Evolutionary conservation across 1,140 invertebrate species (phyloP), one percentile per base, ranked within the genome.

Genomic region (Drosophila takahashii): DNA sequence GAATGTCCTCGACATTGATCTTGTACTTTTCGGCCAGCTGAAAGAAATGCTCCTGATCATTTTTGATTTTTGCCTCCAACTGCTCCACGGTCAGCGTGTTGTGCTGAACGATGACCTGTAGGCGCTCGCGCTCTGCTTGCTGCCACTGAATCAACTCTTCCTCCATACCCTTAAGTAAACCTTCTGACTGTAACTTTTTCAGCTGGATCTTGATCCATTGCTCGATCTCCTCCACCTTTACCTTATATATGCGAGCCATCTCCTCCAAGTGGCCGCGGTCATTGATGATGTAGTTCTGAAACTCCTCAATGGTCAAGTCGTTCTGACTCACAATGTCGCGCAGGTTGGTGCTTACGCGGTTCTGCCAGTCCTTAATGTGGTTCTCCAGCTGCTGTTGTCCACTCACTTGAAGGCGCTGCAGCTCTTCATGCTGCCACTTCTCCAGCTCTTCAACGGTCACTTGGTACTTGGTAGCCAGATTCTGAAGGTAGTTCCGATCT

Each of bases 391-490:
- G 71, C 29, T 86, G 72, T 36, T 90, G 79, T 0, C 91, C 89
- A 0, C 60, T 69, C 8, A 77, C 18, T 15, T 92, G 85, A 27
- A 92, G 56, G 1, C 91, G 79, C 11, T 85, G 71, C 52, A 92
- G 16, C 36, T 92, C 91, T 22, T 79, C 53, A 3, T 79, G 61
- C 39, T 92, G 91, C 91, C 91, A 92, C 22, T 81, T 77, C 51
- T 92, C 90, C 9, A 92, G 47, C 45, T 92, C 91, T n/a, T 92
- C 91, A 13, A 92, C 84, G 13, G 77, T 81, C 5, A 92, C 80
- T 5, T 87, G 79, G 45, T 92, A 92, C 52, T 92, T 91, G 11
- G 78, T 75, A 2, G 91, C 91, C 47, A 92, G 37, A n/a, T 50
- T 74, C 52, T 92, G 79, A 0, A 92, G 58, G 22, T 92, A 91